phyloP scores from a whole-genome alignment of 1,140 invertebrate species.

The Neocloeon triangulifer region DNA sequence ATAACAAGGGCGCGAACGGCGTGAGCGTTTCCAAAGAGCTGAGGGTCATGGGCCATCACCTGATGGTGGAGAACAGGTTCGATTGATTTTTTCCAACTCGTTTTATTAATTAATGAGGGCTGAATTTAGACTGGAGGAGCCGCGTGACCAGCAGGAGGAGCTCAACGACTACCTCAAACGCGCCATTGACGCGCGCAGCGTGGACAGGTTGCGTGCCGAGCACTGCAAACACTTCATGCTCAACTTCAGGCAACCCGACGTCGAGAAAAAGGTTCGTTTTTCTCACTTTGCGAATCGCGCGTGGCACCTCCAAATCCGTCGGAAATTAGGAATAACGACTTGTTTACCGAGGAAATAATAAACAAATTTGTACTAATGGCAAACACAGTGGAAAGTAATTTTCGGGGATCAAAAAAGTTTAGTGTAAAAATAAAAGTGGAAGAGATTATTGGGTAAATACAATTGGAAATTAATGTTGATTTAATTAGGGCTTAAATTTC shows the following conservation, averaged over 20 bases:
- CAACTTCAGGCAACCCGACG: constrained; percentile 48
- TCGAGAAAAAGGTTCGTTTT: constrained; percentile 75
- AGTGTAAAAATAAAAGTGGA: too few relatives aligned
- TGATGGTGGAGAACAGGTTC: constrained; percentile 7
- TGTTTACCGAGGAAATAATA: too few relatives aligned
- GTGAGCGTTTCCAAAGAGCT: constrained; percentile 68
- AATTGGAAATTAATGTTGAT: too few relatives aligned
- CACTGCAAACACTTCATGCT: constrained; percentile 63
- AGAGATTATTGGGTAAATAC: too few relatives aligned
- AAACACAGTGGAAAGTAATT: too few relatives aligned
- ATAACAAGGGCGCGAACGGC: constrained; percentile 18
- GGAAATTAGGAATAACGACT: too few relatives aligned
- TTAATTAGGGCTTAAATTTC: too few relatives aligned
- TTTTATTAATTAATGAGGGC: not conserved
- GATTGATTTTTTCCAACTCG: constrained; percentile 1
- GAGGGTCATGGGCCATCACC: constrained; percentile 65
- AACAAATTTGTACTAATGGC: too few relatives aligned
- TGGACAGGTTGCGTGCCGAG: constrained; percentile 62
- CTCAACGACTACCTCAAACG: constrained; percentile 85
- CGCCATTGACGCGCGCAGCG: constrained; percentile 84
- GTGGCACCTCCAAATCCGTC: too few relatives aligned
- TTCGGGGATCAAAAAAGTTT: too few relatives aligned
- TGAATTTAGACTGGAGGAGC: constrained; percentile 8
- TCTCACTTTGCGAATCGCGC: too few relatives aligned
- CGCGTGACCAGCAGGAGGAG: constrained; percentile 57